These are phyloP conservation scores for Pelodytes ibericus DNA, from an alignment of 2,797 vertebrate genomes.

Conservation along the genomic window DNA sequence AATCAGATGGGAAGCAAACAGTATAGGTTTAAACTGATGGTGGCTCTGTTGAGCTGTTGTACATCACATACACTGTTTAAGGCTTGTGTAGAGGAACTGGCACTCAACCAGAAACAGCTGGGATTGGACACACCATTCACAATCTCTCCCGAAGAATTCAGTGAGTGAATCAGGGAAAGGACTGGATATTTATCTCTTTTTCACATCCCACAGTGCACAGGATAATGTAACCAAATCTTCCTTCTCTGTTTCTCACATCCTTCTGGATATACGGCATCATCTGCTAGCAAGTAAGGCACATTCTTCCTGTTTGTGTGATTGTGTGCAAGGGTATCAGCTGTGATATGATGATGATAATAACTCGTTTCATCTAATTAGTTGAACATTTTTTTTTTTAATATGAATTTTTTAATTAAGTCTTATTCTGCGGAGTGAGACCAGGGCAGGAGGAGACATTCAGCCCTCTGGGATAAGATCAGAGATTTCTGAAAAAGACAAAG, in stretches of 20 bases:
- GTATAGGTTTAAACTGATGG: constrained; percentile 29
- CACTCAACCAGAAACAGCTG: constrained; percentile 38
- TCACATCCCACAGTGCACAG: constrained; percentile 3
- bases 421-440: not conserved
- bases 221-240: constrained; percentile 18
- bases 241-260: constrained; percentile 4
- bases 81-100: constrained; percentile 43
- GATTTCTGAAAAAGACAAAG: constrained; percentile 16
- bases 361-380: not conserved
- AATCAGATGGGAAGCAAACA: constrained; percentile 16
- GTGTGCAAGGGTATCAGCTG: not conserved
- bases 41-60: constrained; percentile 53
- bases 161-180: constrained; percentile 22
- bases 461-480: not conserved
- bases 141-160: constrained; percentile 35
- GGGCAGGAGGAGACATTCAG: not conserved
- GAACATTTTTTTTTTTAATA: not conserved
- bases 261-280: constrained; percentile 8
- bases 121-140: constrained; percentile 38
- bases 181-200: constrained; percentile 15
- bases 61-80: constrained; percentile 8
- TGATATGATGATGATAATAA: not conserved
- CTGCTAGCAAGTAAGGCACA: constrained; percentile 38
- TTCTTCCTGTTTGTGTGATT: constrained; percentile 25
- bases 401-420: not conserved